Conservation (phyloP, 2,797 vertebrate genomes). For the Poecilia velifera region DNA sequence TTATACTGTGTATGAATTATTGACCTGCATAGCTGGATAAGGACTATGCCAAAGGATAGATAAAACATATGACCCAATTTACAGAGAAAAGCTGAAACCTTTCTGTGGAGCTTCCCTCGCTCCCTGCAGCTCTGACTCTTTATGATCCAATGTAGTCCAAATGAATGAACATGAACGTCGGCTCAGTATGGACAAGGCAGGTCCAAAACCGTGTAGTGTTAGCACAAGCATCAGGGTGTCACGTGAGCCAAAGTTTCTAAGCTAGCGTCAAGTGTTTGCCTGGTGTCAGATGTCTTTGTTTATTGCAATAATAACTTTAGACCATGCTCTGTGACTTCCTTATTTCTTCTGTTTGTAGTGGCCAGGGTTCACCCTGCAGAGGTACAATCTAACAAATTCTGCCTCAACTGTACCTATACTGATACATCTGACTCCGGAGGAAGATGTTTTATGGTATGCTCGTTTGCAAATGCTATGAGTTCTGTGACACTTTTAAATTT, state of each 20-base stretch:
- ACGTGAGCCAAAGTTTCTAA: neutral
- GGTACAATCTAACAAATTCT: neutral
- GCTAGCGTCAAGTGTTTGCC: neutral
- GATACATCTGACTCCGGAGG: conserved; percentile 26
- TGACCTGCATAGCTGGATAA: conserved; percentile 36
- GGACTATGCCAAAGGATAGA: conserved; percentile 29
- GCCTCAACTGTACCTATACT: neutral
- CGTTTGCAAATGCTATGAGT: neutral
- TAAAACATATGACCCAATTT: conserved; percentile 50
- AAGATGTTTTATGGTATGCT: neutral
- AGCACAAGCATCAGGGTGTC: neutral
- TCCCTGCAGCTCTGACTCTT: conserved; percentile 47
- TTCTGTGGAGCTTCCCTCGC: conserved; percentile 16
- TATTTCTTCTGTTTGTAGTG: neutral
- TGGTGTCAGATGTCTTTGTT: neutral
- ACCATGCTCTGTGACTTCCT: neutral
- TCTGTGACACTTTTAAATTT: neutral
- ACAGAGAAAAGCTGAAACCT: conserved; percentile 52
- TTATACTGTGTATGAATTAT: conserved; percentile 26
- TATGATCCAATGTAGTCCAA: conserved; percentile 25
- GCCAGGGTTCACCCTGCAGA: neutral
- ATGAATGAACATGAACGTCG: conserved; percentile 33
- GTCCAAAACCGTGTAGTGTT: neutral
- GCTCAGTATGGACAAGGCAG: neutral
- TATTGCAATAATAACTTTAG: neutral